Conservation (phyloP, 1,140 invertebrate genomes). For the Lasioglossum albipes region DNA sequence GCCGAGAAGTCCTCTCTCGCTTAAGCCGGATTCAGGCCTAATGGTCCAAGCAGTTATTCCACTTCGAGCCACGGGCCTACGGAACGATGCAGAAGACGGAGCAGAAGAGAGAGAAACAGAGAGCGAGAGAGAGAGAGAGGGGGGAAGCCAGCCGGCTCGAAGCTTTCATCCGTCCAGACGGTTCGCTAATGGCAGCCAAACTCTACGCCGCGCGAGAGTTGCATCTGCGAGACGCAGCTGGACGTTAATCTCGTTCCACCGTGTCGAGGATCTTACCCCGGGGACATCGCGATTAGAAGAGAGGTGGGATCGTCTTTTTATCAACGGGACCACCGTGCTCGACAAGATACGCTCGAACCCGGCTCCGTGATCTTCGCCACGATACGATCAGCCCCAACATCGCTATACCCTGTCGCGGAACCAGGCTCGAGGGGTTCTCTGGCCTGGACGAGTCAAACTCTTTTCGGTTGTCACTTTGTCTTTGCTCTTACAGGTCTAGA, state of each 20-base stretch:
- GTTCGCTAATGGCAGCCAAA: conserved; percentile 70
- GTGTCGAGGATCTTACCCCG: conserved; percentile 13
- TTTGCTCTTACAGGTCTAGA: no score
- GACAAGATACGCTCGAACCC: conserved; percentile 1
- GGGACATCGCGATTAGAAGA: conserved; percentile 41
- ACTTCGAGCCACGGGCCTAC: conserved; percentile 4
- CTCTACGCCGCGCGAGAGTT: conserved; percentile 45
- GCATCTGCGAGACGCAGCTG: conserved; percentile 44
- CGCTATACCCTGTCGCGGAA: no score
- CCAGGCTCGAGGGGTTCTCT: background rate
- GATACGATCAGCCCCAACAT: conserved; percentile 10
- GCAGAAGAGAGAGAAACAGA: background rate
- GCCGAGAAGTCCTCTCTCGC: conserved; percentile 48
- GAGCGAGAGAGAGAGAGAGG: background rate
- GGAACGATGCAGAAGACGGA: no score
- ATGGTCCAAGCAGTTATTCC: conserved; percentile 71
- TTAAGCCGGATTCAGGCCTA: conserved; percentile 72
- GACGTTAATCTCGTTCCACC: conserved; percentile 57
- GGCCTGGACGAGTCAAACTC: background rate
- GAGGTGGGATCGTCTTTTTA: conserved; percentile 11
- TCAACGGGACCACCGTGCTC: conserved; percentile 40
- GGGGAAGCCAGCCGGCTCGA: conserved; percentile 16
- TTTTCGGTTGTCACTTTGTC: no score
- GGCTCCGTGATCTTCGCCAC: background rate
- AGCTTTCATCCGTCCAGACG: conserved; percentile 58